Percentiles rank a stretch among this genome's conserved stretches.
phyloP scores from a whole-genome alignment of 2,888 invertebrate species.

The Torymus auratus region DNA sequence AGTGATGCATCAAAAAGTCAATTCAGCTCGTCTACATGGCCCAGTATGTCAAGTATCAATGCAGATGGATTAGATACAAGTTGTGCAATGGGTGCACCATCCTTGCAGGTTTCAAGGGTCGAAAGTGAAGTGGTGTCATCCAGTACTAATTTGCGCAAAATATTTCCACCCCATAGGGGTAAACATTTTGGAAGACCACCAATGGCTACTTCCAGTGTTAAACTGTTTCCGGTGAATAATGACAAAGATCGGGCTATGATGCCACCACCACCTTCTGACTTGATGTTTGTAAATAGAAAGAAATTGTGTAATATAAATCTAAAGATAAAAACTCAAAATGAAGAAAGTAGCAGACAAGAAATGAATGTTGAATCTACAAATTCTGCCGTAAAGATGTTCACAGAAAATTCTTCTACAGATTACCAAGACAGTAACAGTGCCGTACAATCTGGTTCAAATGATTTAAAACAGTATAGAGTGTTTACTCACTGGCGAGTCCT shows the following conservation, averaged over 20 bases:
- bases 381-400: not conserved
- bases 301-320: not conserved
- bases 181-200: not conserved
- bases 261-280: conserved; percentile 65
- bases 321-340: conserved; percentile 4
- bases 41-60: conserved; percentile 67
- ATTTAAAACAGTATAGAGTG: conserved; percentile 38
- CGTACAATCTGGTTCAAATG: not conserved
- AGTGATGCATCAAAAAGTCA: not conserved
- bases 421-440: not conserved
- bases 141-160: conserved; percentile 66
- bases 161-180: conserved; percentile 52
- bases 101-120: conserved; percentile 57
- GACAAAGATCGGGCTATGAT: conserved; percentile 61
- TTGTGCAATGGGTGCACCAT: conserved; percentile 33
- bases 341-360: conserved; percentile 1
- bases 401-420: not conserved
- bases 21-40: conserved; percentile 49
- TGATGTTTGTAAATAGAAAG: conserved; percentile 29
- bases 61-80: conserved; percentile 62
- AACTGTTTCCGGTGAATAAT: conserved; percentile 53
- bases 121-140: conserved; percentile 69
- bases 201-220: conserved; percentile 66
- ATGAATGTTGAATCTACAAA: not conserved
- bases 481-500: conserved; percentile 69